Evolutionary conservation across 2,113 vertebrate genomes (phyloP), one percentile per base, ranked within the genome.

Genomic region (Corythornis madagascariensis): DNA sequence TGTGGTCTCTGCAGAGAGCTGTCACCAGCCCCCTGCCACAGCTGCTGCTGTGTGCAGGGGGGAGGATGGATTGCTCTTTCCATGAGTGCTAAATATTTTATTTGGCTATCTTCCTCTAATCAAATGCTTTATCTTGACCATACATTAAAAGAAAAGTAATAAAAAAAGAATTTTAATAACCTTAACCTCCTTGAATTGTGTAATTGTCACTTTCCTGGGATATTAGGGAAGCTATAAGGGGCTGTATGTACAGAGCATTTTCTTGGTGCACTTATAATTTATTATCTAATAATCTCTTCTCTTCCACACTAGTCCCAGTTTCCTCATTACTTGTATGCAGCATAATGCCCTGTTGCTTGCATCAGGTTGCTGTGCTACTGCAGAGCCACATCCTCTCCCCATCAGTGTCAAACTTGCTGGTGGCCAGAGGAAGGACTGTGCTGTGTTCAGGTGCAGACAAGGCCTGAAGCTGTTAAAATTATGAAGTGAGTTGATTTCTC

Each of bases 281-380:
- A 97, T 96, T 97, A 80, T 74, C 92, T 95, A 97, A 96, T 96
- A 97, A 96, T 86, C 59, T 93, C 89, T 88, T 80, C 83, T 81
- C 89, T 93, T 75, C 60, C 77, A 86, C 48, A 4, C 70, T 95
- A 86, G 94, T 97, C 96, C 93, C 96, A 86, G 88, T 45, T 70
- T 88, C 75, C 95, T 97, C 96, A 92, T 97, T 96, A 94, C 69
- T 87, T 19, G 59, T 80, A 40, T 63, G 67, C 83, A 86, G 71
- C 81, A 60, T 61, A 85, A 94, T 1, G 6, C 47, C 90, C 85
- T 1, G 35, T 60, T 86, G 92, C 89, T 84, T 94, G 76, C 95
- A 94, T 94, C 75, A 90, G 86, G 69, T 80, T 92, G 61, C 76
- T 57, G 87, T 63, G 83, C 61, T 95, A 52, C 72, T 95, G 86